Evolutionary conservation across 2,113 vertebrate species (phyloP), one percentile per base, ranked within the genome.

Genomic region (Anarhynchus alexandrinus): DNA sequence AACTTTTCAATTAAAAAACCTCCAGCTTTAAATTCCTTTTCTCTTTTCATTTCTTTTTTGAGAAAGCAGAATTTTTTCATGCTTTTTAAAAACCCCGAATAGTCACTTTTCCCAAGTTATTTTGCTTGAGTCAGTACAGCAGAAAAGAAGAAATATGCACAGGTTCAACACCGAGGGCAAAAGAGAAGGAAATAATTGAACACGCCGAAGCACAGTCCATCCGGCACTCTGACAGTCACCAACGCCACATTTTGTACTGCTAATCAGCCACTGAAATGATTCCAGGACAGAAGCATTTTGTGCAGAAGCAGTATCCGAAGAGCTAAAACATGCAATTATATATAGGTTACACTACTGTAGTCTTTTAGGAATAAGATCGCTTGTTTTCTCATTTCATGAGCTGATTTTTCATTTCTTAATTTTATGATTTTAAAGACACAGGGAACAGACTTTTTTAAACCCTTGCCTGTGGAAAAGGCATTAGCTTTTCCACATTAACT

Each of bases 151-250:
- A 73, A 69, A 82, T 19, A 61, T 10, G 23, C 18, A 6, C 3
- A 1, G 0, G 18, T 85, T 88, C 64, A 65, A 7, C 38, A 64
- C n/a, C 0, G 1, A 84, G 26, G 55, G 69, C 6, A n/a, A 42
- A 66, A n/a, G 10, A 74, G 38, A 34, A 84, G 61, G 65, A 38
- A 82, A 82, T 27, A 82, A 84, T 18, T 26, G 51, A 61, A 55
- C 11, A 6, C 2, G 5, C 58, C 3, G 2, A 40, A 73, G 58
- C 58, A 49, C 0, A 0, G 25, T 2, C 64, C 52, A 11, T 34
- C 62, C 43, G 6, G 43, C 54, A 54, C 45, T 26, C 59, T 38
- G 45, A 38, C 74, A 32, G 47, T 11, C 61, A 47, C 52, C n/a
- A 11, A 10, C 15, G 82, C 55, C 51, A 1, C 11, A 0, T 20